phyloP scores from a whole-genome alignment of 2,113 vertebrate species.

The Chionodraco myersi region DNA sequence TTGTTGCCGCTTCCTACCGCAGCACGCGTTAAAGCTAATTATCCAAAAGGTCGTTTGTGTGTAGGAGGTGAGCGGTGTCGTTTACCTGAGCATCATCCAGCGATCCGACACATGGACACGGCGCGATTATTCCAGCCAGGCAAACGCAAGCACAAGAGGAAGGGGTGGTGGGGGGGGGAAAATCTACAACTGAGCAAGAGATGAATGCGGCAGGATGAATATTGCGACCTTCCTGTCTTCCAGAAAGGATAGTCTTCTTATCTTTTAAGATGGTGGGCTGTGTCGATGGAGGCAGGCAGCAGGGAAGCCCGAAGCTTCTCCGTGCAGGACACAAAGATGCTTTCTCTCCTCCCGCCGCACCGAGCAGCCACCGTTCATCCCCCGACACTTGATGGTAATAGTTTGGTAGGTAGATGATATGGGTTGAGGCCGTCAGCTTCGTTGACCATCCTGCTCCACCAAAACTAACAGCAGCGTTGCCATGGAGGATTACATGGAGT shows the following conservation, averaged over 20 bases:
- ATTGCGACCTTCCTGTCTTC: conserved; percentile 59
- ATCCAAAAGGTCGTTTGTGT: conserved; percentile 60
- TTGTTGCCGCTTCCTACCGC: conserved; percentile 32
- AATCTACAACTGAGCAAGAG: conserved; percentile 47
- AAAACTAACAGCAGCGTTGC: conserved; percentile 62
- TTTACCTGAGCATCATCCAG: conserved; percentile 81
- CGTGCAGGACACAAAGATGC: conserved; percentile 75
- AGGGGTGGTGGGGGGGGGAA: conserved; percentile 3
- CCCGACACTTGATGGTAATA: conserved; percentile 77
- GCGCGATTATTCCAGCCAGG: conserved; percentile 68
- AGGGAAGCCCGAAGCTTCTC: conserved; percentile 72
- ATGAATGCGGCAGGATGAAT: conserved; percentile 58
- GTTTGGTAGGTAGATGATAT: conserved; percentile 75
- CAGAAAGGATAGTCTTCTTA: conserved; percentile 42
- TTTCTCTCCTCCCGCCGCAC: conserved; percentile 76
- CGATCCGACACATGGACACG: conserved; percentile 77
- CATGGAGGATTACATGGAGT: conserved; percentile 55
- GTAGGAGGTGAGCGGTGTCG: conserved; percentile 70
- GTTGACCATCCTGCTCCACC: conserved; percentile 75
- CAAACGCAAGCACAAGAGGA: conserved; percentile 25
- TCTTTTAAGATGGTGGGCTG: conserved; percentile 55
- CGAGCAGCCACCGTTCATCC: conserved; percentile 69
- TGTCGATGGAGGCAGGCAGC: conserved; percentile 53
- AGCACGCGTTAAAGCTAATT: conserved; percentile 41
- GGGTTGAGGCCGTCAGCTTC: conserved; percentile 80